These are phyloP conservation scores for Equus quagga DNA, from an alignment of 2,113 vertebrate species.

Conservation along the genomic window DNA sequence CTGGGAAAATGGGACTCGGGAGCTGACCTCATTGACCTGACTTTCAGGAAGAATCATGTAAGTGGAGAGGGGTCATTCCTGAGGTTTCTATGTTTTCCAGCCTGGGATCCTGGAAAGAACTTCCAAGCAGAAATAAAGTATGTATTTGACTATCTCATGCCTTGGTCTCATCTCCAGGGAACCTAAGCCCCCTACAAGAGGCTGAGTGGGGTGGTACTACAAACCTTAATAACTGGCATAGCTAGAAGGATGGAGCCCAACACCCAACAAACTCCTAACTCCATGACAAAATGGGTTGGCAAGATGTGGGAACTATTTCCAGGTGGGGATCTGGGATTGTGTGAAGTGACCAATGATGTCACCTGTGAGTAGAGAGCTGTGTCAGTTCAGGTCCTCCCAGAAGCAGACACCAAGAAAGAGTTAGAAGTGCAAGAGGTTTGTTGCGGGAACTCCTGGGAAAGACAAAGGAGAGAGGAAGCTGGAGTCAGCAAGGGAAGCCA, in stretches of 20 bases:
- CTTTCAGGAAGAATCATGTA: background rate
- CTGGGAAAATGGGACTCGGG: background rate
- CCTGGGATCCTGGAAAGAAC: constrained; percentile 53
- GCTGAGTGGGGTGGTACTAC: background rate
- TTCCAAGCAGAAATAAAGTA: constrained; percentile 68
- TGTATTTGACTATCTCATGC: background rate
- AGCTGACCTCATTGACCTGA: background rate
- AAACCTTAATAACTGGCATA: background rate
- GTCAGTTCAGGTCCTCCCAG: background rate
- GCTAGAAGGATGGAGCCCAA: background rate
- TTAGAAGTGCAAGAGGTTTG: background rate
- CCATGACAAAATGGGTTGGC: background rate
- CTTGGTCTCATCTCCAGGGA: background rate
- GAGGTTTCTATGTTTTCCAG: background rate
- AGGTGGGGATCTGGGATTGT: background rate
- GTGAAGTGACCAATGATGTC: background rate
- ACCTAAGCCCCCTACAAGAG: background rate
- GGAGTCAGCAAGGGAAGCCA: background rate
- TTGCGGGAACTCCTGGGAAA: background rate
- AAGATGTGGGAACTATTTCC: background rate
- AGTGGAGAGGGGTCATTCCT: background rate
- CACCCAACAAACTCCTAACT: background rate
- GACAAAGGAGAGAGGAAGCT: background rate
- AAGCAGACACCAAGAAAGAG: background rate
- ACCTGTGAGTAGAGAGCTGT: background rate